phyloP scores from a whole-genome alignment of 2,888 invertebrate genomes.

The Drosophila meridiana region DNA sequence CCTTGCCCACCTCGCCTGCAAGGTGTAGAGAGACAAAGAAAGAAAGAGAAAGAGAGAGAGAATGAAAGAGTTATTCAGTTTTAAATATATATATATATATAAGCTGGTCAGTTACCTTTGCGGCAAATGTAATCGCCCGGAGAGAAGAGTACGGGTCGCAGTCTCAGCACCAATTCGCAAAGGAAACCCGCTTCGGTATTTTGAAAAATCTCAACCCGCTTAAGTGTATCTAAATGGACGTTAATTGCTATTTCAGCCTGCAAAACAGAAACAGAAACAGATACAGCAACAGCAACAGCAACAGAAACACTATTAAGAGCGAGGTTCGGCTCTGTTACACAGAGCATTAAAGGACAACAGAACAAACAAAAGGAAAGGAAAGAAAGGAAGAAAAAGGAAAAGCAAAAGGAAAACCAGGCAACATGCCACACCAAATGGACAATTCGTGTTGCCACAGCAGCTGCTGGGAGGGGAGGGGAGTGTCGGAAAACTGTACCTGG shows the following conservation, averaged over 20 bases:
- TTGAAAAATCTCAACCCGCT: constrained; percentile 99
- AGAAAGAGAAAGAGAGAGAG: constrained; percentile 11
- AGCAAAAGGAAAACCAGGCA: constrained; percentile 20
- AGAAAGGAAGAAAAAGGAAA: neutral
- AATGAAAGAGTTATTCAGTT: constrained; percentile 6
- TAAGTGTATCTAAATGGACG: constrained; percentile 98
- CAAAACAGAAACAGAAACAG: constrained; percentile 32
- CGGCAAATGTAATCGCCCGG: constrained; percentile 99
- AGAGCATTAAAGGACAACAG: constrained; percentile 24
- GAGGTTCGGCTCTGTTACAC: constrained; percentile 14
- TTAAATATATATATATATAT: neutral
- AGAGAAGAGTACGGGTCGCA: constrained; percentile 98
- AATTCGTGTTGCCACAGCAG: constrained; percentile 48
- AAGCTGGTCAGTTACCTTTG: constrained; percentile 90
- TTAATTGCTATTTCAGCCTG: constrained; percentile 99
- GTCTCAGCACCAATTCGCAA: constrained; percentile 97
- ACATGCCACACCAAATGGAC: constrained; percentile 52
- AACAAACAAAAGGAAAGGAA: constrained; percentile 7
- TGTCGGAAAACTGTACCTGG: neutral
- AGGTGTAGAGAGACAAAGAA: neutral
- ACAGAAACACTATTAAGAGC: neutral
- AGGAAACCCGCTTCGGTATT: constrained; percentile 99
- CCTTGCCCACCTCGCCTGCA: constrained; percentile 98
- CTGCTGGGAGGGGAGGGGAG: neutral
- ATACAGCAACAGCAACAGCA: constrained; percentile 1